Percentiles rank a stretch among this genome's conserved stretches.
Evolutionary conservation across 1,140 invertebrate genomes (phyloP).

Genomic region (Aphelinus certus): DNA sequence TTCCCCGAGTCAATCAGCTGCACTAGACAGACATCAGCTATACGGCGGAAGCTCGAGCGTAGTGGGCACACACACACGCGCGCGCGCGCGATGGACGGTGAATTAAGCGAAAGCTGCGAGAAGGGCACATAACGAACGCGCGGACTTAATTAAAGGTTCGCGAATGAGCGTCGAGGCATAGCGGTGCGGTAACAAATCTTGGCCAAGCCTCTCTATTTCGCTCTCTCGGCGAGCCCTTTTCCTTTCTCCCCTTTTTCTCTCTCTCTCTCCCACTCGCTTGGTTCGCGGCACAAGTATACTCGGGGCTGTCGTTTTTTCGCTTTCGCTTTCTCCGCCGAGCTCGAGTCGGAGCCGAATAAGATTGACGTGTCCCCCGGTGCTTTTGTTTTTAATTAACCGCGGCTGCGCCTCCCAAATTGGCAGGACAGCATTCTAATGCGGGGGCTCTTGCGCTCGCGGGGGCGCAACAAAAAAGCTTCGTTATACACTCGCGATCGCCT

Average conservation of each 20-base stretch:
- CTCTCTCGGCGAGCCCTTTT: constrained; percentile 1
- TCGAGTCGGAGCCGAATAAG: constrained; percentile 55
- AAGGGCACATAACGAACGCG: constrained; percentile 50
- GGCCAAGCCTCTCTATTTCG: constrained; percentile 37
- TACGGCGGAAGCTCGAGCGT: neutral
- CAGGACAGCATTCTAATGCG: constrained; percentile 59
- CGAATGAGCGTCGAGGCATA: constrained; percentile 29
- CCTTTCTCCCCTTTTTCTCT: neutral
- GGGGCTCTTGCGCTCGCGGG: constrained; percentile 31
- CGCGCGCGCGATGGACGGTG: neutral
- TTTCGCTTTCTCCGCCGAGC: constrained; percentile 36
- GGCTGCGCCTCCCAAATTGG: constrained; percentile 55
- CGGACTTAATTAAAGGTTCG: constrained; percentile 59
- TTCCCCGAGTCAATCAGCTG: too few species aligned
- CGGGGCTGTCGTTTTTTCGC: constrained; percentile 11
- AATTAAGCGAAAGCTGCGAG: neutral
- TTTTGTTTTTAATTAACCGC: constrained; percentile 63
- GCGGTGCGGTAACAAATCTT: constrained; percentile 52
- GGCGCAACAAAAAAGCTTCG: constrained; percentile 56
- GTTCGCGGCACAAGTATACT: neutral
- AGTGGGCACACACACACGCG: neutral
- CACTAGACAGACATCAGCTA: neutral
- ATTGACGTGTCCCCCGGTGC: constrained; percentile 59
- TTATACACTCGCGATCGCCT: constrained; percentile 36
- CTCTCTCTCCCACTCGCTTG: constrained; percentile 8